A percentile compares a stretch with the other conserved stretches of the same genome.
These are phyloP conservation scores for Nannoperca australis DNA, from an alignment of 2,797 vertebrate genomes.

Conservation along the genomic window DNA sequence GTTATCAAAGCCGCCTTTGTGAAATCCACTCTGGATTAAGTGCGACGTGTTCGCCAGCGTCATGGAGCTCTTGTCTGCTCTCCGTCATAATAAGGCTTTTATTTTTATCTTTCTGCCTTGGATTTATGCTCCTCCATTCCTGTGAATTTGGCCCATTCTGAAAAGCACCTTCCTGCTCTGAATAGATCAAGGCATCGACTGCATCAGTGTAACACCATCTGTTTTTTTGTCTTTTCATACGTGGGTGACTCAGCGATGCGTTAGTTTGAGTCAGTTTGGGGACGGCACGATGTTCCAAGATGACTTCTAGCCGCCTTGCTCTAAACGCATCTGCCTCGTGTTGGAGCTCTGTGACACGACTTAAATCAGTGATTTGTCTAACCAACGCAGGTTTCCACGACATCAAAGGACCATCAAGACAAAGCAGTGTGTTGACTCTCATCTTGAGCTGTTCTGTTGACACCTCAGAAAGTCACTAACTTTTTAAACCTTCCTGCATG, in stretches of 20 bases:
- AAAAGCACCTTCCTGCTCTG: constrained; percentile 4
- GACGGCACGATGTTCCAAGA: background rate
- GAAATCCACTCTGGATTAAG: background rate
- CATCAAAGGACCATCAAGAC: background rate
- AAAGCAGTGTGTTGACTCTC: background rate
- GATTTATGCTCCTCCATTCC: constrained; percentile 58
- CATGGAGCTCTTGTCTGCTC: background rate
- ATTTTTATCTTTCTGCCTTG: constrained; percentile 58
- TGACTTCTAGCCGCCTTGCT: background rate
- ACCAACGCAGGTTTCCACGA: constrained; percentile 5
- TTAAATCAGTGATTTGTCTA: background rate
- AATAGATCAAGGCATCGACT: background rate
- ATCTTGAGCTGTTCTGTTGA: background rate
- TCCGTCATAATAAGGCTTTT: constrained; percentile 3
- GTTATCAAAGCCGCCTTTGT: constrained; percentile 9
- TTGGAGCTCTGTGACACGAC: background rate
- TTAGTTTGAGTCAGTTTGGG: constrained; percentile 1
- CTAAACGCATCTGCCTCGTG: background rate
- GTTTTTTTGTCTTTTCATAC: background rate
- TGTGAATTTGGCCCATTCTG: constrained; percentile 29
- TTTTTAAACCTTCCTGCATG: constrained; percentile 22
- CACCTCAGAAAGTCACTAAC: constrained; percentile 11
- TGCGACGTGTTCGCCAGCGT: too few species aligned
- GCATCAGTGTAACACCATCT: background rate
- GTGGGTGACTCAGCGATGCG: constrained; percentile 8